A percentile compares a stretch with the other conserved stretches of the same genome.
Evolutionary conservation across 2,888 invertebrate genomes (phyloP).

Genomic region (Dendrolimus pini): DNA sequence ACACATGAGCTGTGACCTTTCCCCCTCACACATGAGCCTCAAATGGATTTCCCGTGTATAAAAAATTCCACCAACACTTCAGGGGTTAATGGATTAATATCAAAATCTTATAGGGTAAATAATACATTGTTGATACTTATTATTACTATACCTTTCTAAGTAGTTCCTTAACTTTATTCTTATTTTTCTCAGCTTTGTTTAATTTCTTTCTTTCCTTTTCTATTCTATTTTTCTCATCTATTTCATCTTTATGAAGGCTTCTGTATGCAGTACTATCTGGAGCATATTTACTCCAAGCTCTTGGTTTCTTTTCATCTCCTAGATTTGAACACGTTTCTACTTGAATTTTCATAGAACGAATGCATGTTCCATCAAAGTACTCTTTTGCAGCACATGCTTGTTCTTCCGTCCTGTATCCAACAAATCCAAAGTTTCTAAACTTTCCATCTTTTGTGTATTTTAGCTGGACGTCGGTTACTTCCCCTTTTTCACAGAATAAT

Average conservation of each 20-base stretch:
- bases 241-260: conserved; percentile 60
- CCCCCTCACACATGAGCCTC: too few species aligned
- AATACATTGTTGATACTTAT: background rate
- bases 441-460: conserved; percentile 95
- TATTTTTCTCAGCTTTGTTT: conserved; percentile 50
- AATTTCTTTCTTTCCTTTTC: conserved; percentile 43
- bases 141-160: conserved; percentile 75
- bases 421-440: conserved; percentile 95
- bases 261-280: conserved; percentile 83
- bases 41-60: too few species aligned
- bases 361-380: conserved; percentile 89
- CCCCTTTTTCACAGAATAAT: conserved; percentile 87
- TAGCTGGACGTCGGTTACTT: conserved; percentile 94
- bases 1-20: too few species aligned
- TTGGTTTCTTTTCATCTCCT: conserved; percentile 84
- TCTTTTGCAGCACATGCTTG: conserved; percentile 87
- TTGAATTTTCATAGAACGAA: conserved; percentile 87
- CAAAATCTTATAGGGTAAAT: too few species aligned
- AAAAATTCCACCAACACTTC: too few species aligned
- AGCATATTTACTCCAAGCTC: conserved; percentile 96
- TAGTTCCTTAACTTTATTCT: conserved; percentile 79
- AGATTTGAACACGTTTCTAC: conserved; percentile 85
- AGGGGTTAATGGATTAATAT: too few species aligned
- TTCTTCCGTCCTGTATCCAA: conserved; percentile 90
- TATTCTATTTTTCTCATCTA: conserved; percentile 31